Evolutionary conservation across 2,797 vertebrate species (phyloP), one percentile per base, ranked within the genome.

Genomic region (Coendou prehensilis): DNA sequence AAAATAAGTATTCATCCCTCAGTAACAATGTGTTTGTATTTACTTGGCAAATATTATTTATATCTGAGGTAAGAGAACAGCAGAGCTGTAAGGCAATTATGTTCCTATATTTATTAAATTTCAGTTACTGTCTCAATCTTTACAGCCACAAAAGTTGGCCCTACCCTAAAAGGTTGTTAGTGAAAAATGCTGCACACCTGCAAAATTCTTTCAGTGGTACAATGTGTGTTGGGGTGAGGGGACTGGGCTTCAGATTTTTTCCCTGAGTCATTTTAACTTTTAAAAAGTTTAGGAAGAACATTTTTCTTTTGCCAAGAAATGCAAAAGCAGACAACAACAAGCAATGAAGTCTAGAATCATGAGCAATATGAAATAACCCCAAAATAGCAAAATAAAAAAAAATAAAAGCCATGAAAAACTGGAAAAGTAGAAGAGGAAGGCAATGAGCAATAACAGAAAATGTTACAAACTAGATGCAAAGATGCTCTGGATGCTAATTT

Each of bases 31-130:
- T 47, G 52, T 96, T 93, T 93, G 13, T 82, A 78, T 87, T 83
- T 56, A 67, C 61, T 89, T 93, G 81, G 57, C 69, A 78, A 97
- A 93, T 18, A 82, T 82, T 93, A 95, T 89, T 97, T 96, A 88
- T 95, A 88, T 57, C 79, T 88, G 73, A 90, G 41, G 61, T 86
- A 87, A 96, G 4, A 61, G 50, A 96, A 96, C 33, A 87, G 67
- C 89, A 63, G 8, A 92, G 61, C 61, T 92, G 37, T 56, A 57
- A 92, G 63, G 41, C 71, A 81, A 57, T 80, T 52, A 76, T 20
- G 13, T 89, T 71, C 47, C 88, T 37, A 52, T 69, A 91, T 96
- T 30, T 96, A 79, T 94, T 81, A 92, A 85, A 69, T 83, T 86
- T 91, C 28, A 87, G 52, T 86, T 81, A 75, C 93, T 93, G 57